Evolutionary conservation across 2,888 invertebrate genomes (phyloP).

Genomic region (Desoria tigrina): DNA sequence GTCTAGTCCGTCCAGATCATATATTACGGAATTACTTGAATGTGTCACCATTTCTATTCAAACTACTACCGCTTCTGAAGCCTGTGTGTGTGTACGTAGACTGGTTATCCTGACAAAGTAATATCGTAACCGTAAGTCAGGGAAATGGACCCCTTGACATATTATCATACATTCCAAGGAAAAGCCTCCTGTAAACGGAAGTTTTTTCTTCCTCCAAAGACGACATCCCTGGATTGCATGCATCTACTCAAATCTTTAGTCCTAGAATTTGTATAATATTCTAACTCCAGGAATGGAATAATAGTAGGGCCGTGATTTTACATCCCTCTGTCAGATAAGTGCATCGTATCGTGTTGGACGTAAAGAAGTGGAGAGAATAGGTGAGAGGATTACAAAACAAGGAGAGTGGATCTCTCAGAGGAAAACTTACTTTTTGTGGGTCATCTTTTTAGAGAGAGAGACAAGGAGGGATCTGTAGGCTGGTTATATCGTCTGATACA

Average conservation of each 20-base stretch:
- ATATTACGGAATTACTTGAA: constrained; percentile 5
- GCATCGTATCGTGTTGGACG: constrained; percentile 21
- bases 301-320: constrained; percentile 39
- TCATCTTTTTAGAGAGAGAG: constrained; percentile 31
- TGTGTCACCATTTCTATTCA: constrained; percentile 10
- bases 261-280: too few species aligned
- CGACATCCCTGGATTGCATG: too few species aligned
- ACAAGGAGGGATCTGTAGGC: not conserved
- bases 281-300: not conserved
- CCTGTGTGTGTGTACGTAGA: not conserved
- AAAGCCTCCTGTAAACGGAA: constrained; percentile 1
- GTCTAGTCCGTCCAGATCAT: not conserved
- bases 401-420: constrained; percentile 12
- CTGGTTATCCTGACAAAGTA: constrained; percentile 12
- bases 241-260: too few species aligned
- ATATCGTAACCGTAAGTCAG: constrained; percentile 11
- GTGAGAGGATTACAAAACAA: constrained; percentile 24
- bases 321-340: constrained; percentile 43
- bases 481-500: too few species aligned
- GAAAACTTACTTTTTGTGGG: constrained; percentile 29
- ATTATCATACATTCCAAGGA: too few species aligned
- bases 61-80: not conserved
- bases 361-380: constrained; percentile 20
- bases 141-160: not conserved
- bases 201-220: too few species aligned